phyloP scores from a whole-genome alignment of 2,888 invertebrate genomes.

The Prosopocoilus inquinatus region DNA sequence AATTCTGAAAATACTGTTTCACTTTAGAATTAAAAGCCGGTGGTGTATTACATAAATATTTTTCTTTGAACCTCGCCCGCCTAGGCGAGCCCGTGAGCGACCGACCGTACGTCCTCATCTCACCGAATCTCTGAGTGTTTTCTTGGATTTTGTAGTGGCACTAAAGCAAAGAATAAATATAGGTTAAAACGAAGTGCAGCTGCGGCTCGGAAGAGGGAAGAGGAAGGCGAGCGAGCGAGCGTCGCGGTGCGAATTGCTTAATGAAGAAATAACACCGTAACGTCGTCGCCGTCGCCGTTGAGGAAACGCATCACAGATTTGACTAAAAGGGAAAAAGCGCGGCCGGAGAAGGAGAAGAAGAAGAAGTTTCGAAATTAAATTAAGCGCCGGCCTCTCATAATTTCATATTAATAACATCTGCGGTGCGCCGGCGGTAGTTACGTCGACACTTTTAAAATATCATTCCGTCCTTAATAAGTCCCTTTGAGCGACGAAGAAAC shows the following conservation, averaged over 20 bases:
- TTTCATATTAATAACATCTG: slow-evolving; percentile 42
- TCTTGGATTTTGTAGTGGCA: slow-evolving; percentile 10
- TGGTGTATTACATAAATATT: not conserved
- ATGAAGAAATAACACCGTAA: slow-evolving; percentile 42
- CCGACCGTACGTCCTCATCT: not conserved
- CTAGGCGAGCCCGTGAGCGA: not conserved
- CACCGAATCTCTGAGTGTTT: slow-evolving; percentile 15
- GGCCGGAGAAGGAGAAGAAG: slow-evolving; percentile 17
- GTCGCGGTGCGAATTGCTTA: slow-evolving; percentile 35
- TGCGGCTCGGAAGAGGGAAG: slow-evolving; percentile 20
- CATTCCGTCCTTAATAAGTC: slow-evolving; percentile 33
- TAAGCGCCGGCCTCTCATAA: slow-evolving; percentile 35
- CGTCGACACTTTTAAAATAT: slow-evolving; percentile 35
- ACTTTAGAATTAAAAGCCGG: not conserved
- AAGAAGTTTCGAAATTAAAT: slow-evolving; percentile 39
- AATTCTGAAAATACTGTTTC: not conserved
- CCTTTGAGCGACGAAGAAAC: slow-evolving; percentile 25
- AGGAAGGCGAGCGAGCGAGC: slow-evolving; percentile 22
- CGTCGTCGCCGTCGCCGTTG: slow-evolving; percentile 22
- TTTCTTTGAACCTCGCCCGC: not conserved
- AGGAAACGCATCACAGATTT: slow-evolving; percentile 37
- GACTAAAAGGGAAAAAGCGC: slow-evolving; percentile 34
- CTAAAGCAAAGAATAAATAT: slow-evolving; percentile 23
- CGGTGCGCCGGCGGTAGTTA: slow-evolving; percentile 31
- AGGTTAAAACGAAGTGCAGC: slow-evolving; percentile 30